Percentiles rank a stretch among this genome's conserved stretches.
phyloP scores from a whole-genome alignment of 2,113 vertebrate species.

The Shinisaurus crocodilurus region DNA sequence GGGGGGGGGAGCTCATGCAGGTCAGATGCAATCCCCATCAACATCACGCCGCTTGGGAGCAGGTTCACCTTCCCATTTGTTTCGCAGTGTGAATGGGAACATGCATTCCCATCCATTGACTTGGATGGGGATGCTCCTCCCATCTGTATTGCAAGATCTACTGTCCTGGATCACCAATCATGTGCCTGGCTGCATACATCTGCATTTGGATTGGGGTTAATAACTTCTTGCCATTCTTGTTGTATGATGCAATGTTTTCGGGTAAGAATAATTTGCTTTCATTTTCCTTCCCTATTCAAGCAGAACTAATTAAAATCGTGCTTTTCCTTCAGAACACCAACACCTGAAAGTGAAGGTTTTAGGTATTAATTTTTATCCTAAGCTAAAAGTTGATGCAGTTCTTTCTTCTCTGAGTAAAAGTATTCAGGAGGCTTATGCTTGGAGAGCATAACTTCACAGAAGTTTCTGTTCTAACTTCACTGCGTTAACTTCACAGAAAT shows the following conservation, averaged over 20 bases:
- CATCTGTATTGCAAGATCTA: neutral
- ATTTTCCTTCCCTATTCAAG: slow-evolving; percentile 22
- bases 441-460: slow-evolving; percentile 28
- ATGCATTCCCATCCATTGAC: neutral
- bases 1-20: neutral
- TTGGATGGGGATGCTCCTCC: neutral
- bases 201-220: neutral
- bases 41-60: neutral
- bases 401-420: slow-evolving; percentile 30
- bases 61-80: neutral
- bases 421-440: slow-evolving; percentile 43
- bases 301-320: neutral
- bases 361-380: slow-evolving; percentile 5
- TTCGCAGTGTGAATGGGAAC: neutral
- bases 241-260: slow-evolving; percentile 46
- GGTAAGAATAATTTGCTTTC: slow-evolving; percentile 53
- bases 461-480: neutral
- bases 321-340: neutral
- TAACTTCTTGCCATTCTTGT: slow-evolving; percentile 21
- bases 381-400: slow-evolving; percentile 20
- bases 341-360: neutral
- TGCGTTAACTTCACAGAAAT: slow-evolving; percentile 33
- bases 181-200: neutral
- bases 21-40: neutral
- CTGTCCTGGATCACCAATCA: neutral